These are phyloP conservation scores for Marisa cornuarietis DNA, from an alignment of 1,140 invertebrate species.

Conservation along the genomic window DNA sequence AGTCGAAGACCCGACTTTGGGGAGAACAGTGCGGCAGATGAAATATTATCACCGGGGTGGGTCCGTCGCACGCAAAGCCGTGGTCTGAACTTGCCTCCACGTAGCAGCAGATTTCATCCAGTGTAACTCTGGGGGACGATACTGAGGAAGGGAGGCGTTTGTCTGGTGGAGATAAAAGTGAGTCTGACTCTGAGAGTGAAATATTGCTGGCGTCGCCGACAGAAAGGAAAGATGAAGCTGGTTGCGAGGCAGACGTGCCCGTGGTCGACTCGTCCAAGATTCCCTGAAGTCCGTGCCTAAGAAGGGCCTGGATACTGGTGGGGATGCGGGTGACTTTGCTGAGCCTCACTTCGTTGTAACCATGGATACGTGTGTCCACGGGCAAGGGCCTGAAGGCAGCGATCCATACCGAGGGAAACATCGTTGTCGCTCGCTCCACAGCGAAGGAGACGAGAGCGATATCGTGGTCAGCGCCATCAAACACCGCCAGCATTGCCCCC, in stretches of 20 bases:
- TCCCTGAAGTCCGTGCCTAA: neutral
- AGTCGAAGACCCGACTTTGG: too few species aligned
- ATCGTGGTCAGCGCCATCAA: constrained; percentile 2
- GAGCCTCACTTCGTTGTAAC: neutral
- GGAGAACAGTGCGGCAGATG: too few species aligned
- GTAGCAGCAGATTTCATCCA: neutral
- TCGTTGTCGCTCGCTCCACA: neutral
- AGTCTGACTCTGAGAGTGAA: neutral
- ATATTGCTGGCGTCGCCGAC: neutral
- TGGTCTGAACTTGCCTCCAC: too few species aligned
- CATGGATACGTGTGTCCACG: neutral
- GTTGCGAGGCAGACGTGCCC: neutral
- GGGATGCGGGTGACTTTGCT: neutral
- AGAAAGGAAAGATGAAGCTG: neutral
- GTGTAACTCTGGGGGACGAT: neutral
- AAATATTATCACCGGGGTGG: too few species aligned
- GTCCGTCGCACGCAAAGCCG: too few species aligned
- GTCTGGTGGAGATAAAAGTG: neutral
- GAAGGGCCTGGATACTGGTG: neutral
- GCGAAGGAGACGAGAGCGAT: neutral
- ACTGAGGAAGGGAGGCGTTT: neutral
- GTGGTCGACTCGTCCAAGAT: neutral
- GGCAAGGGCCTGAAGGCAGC: neutral
- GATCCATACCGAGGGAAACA: neutral
- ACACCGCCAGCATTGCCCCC: neutral